Evolutionary conservation across 2,888 invertebrate species (phyloP), one percentile per base, ranked within the genome.

Genomic region (Cenopis cana): DNA sequence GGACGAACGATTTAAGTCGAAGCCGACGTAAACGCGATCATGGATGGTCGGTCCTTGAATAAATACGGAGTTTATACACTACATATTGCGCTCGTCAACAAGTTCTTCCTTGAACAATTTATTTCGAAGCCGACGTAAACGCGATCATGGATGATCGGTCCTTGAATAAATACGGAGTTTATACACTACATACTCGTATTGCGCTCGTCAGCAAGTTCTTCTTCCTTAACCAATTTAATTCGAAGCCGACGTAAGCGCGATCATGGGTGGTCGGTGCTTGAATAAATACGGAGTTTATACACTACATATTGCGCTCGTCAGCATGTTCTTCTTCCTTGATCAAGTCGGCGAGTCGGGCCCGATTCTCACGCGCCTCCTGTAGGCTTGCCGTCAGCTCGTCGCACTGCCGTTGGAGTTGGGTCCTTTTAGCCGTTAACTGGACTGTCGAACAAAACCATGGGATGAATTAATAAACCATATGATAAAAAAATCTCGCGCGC

Each of bases 381-480:
- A 89, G 52, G n/a, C 78, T 77, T 55, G 78, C 78, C 24, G 76
- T 78, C 49, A 86, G 70, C 8, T 85, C 84, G 52, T 89, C 87
- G 68, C 83, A 82, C 74, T 89, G 85, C n/a, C 77, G 81, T 59
- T 86, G 86, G 14, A 89, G 75, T 74, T 89, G 88, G 77, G 84
- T 81, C 4, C 87, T 87, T 69, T 87, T 87, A 3, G 89, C 89
- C 33, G 87, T 85, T 72, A 90, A 76, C 60, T 78, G 81, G 14
- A 85, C 91, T 91, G 75, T 29, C 81, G 81, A 55, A 74, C 54
- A 67, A 50, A 9, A 17, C 14, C 50, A 50, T 67, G 9, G 17
- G 1, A 11, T 46, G 46, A 29, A n/a, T 41, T 69, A 29, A 33
- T 18, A 4, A 2, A 41, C 3, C 11, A 11, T 38, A 11, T n/a